Evolutionary conservation across 2,113 vertebrate genomes (phyloP), one percentile per base, ranked within the genome.

Genomic region (Sebastes schlegelii): DNA sequence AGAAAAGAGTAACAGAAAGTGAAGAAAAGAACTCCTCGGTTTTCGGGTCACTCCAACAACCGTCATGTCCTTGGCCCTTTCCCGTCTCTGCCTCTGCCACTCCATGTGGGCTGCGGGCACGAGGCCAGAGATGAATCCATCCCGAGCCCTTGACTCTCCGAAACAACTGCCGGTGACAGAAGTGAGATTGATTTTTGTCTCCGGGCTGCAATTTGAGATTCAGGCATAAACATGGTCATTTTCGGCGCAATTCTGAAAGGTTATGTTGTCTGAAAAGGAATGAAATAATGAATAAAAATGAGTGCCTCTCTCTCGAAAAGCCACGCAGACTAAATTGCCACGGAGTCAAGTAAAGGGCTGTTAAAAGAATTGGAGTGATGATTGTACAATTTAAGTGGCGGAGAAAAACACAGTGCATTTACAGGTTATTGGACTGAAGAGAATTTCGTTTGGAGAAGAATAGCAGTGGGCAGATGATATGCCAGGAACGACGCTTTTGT

Each of bases 181-280:
- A 92, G 78, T 46, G 61, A 78, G 91, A 90, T 92, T 81, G 80
- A 88, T 91, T 90, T 87, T 81, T 69, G 63, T 88, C 74, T 63
- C 68, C 5, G 1, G 71, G 80, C 74, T 88, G 82, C 79, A 86
- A 87, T 89, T 85, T 85, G 54, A 85, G 77, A 87, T 88, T 80
- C 66, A 64, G 79, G 72, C 74, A 67, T 86, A 91, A 93, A 89
- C 86, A 88, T 43, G 82, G 82, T 87, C 48, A 91, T 91, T 93
- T 91, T 83, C 80, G 76, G 72, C 63, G 73, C 84, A 78, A 70
- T 82, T 76, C 67, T 80, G 63, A 81, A 86, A 87, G 83, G 74
- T 86, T 83, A 79, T 43, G 66, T 77, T 79, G 61, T 82, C 77
- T 78, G 23, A 88, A 79, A 84, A 81, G 42, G 14, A 85, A 74